Percentiles rank a stretch among this genome's conserved stretches.
Evolutionary conservation across 2,113 vertebrate genomes (phyloP).

Genomic region (Pangasianodon hypophthalmus): DNA sequence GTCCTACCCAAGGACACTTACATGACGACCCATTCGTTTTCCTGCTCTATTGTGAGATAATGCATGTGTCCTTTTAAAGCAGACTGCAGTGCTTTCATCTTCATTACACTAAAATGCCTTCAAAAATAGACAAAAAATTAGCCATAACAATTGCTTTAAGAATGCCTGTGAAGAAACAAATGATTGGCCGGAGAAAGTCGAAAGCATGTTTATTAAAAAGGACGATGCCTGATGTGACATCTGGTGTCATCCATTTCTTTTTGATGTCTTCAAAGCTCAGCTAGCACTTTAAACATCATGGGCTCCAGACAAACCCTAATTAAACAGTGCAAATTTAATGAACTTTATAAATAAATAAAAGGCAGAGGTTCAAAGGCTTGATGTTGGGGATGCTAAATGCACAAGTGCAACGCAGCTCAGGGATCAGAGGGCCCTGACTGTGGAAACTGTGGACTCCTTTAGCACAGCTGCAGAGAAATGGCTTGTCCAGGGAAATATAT

Average conservation of each 20-base stretch:
- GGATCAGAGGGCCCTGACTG: neutral
- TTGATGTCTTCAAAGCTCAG: constrained; percentile 41
- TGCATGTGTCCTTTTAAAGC: constrained; percentile 4
- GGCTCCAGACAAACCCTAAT: constrained; percentile 46
- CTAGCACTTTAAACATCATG: constrained; percentile 23
- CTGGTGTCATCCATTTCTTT: constrained; percentile 10
- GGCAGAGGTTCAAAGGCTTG: constrained; percentile 40
- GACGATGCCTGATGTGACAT: neutral
- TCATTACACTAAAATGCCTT: neutral
- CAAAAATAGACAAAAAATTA: neutral
- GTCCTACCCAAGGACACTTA: constrained; percentile 14
- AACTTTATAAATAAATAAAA: constrained; percentile 37
- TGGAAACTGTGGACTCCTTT: neutral
- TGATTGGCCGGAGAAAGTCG: neutral
- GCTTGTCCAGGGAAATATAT: neutral
- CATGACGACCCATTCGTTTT: neutral
- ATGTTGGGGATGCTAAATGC: neutral
- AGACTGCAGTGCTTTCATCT: constrained; percentile 17
- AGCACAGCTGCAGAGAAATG: neutral
- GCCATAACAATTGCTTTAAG: neutral
- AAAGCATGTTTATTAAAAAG: constrained; percentile 18
- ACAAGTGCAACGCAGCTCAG: neutral
- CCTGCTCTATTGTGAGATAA: constrained; percentile 6
- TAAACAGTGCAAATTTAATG: constrained; percentile 44
- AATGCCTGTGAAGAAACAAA: constrained; percentile 10